These are phyloP conservation scores for Metridium senile DNA, from an alignment of 92 coral and sea anemone genomes.

Conservation along the genomic window DNA sequence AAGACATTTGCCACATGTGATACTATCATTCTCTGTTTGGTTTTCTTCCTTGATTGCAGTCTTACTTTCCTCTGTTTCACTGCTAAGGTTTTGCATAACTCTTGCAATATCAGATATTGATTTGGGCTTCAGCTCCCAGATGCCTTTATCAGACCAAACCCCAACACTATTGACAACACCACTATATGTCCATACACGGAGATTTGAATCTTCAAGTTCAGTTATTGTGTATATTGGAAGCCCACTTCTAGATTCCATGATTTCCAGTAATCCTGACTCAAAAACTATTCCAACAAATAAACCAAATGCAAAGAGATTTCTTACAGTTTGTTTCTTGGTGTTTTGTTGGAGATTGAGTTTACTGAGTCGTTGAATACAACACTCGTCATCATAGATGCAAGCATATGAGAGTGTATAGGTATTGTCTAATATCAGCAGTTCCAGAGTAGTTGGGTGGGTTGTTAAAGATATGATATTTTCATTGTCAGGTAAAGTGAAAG, in stretches of 20 bases:
- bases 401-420: slow-evolving; percentile 41
- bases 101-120: slow-evolving; percentile 68
- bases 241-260: slow-evolving; percentile 80
- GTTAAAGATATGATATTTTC: slow-evolving; percentile 44
- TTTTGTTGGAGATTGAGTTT: slow-evolving; percentile 22
- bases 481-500: slow-evolving; percentile 8
- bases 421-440: slow-evolving; percentile 64
- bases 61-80: background rate
- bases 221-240: slow-evolving; percentile 44
- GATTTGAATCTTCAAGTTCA: slow-evolving; percentile 53
- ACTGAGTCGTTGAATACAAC: slow-evolving; percentile 53
- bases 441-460: slow-evolving; percentile 75
- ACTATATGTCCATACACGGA: slow-evolving; percentile 46
- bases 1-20: background rate
- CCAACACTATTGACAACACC: slow-evolving; percentile 57
- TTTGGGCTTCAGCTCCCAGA: slow-evolving; percentile 78
- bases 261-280: slow-evolving; percentile 51
- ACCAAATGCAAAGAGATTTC: slow-evolving; percentile 53
- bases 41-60: background rate
- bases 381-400: slow-evolving; percentile 53
- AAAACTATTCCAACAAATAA: slow-evolving; percentile 67
- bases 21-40: background rate
- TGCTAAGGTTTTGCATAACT: slow-evolving; percentile 22
- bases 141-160: slow-evolving; percentile 67
- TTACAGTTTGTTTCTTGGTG: slow-evolving; percentile 19